Evolutionary conservation across 2,888 invertebrate species (phyloP).

Genomic region (Lasius platythorax): DNA sequence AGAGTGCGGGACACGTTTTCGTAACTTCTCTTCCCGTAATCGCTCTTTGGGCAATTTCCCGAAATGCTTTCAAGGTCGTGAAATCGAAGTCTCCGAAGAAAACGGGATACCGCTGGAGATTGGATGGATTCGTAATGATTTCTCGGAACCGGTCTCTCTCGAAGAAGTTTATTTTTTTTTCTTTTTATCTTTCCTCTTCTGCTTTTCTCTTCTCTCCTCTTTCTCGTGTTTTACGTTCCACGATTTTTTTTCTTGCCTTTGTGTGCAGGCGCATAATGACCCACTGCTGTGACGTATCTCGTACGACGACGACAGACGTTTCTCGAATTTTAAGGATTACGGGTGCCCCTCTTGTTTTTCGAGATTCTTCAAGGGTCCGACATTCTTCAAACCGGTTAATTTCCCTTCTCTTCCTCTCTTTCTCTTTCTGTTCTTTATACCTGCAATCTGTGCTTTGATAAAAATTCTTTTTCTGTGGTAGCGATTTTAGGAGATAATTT

Average conservation of each 20-base stretch:
- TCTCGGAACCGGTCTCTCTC: conserved; percentile 72
- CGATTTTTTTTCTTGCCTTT: background rate
- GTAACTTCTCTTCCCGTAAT: conserved; percentile 33
- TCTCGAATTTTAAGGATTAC: conserved; percentile 24
- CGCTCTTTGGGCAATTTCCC: conserved; percentile 33
- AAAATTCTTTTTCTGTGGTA: background rate
- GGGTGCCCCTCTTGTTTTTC: conserved; percentile 17
- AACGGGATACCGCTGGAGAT: background rate
- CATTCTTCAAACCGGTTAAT: conserved; percentile 47
- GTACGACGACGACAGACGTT: background rate
- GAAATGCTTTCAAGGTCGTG: conserved; percentile 58
- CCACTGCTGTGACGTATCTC: background rate
- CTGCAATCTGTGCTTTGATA: background rate
- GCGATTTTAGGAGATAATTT: background rate
- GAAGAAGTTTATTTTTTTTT: background rate
- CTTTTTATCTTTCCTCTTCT: background rate
- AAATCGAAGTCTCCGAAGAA: conserved; percentile 32
- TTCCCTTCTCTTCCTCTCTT: background rate
- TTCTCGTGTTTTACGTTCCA: background rate
- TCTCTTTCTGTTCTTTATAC: background rate
- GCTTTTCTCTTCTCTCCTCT: background rate
- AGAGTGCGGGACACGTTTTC: conserved; percentile 47
- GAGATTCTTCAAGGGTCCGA: background rate
- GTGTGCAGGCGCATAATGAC: background rate
- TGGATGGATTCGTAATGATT: conserved; percentile 55